Conservation (phyloP, 2,113 vertebrate species). For the Dicaeum eximium region DNA sequence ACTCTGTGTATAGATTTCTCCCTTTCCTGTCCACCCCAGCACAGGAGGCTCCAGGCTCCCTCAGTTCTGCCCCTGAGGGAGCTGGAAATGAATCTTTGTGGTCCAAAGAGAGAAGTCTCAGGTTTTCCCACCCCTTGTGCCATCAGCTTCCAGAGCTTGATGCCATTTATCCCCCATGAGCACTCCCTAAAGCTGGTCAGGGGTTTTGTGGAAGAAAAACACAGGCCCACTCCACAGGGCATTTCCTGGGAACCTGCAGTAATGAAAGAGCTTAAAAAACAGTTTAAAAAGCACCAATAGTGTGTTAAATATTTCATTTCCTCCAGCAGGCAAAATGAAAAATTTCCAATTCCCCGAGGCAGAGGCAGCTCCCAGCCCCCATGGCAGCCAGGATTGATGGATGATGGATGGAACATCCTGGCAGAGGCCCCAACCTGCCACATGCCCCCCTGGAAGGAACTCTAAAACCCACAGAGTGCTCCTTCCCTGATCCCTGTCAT, state of each 20-base stretch:
- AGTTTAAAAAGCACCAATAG: too few relatives aligned
- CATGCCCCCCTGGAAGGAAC: neutral
- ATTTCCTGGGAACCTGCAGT: neutral
- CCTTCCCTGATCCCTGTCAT: neutral
- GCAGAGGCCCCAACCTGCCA: neutral
- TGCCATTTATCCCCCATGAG: neutral
- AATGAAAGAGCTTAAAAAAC: neutral
- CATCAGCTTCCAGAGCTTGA: neutral
- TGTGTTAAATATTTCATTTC: neutral
- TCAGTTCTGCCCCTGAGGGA: neutral
- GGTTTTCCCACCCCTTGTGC: neutral
- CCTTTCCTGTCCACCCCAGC: neutral
- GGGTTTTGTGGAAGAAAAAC: neutral
- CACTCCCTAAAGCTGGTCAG: neutral
- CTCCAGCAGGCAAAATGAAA: neutral
- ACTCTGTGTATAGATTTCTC: neutral
- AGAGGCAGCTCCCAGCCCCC: neutral
- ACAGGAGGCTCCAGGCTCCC: neutral
- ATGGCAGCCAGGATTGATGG: neutral
- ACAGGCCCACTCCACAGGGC: rapidly evolving
- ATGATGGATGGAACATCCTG: neutral
- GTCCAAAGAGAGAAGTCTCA: neutral
- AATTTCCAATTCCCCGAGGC: neutral
- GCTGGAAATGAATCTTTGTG: neutral
- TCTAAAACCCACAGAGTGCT: neutral